A percentile compares a stretch with the other conserved stretches of the same genome.
phyloP scores from a whole-genome alignment of 2,797 vertebrate species.

The Smutsia temminckii region DNA sequence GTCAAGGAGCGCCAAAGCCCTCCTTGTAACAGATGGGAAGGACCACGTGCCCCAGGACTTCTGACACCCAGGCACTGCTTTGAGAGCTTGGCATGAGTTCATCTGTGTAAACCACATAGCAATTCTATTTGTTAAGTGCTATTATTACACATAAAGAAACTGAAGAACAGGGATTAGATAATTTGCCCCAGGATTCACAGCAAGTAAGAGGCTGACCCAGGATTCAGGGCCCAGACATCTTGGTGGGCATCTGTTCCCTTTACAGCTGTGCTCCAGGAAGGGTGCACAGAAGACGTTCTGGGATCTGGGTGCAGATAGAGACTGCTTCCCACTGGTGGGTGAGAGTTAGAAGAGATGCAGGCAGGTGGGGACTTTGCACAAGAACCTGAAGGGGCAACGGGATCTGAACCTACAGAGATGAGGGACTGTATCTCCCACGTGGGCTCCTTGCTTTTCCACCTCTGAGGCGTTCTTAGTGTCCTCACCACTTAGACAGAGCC shows the following conservation, averaged over 20 bases:
- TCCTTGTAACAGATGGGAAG: not conserved
- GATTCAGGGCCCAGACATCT: not conserved
- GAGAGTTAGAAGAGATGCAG: not conserved
- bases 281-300: not conserved
- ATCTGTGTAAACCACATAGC: fast-evolving
- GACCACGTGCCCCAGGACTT: fast-evolving
- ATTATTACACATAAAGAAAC: not conserved
- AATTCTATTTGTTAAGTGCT: not conserved
- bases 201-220: not conserved
- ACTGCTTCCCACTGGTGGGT: not conserved
- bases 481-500: not conserved
- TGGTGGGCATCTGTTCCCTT: not conserved
- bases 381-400: not conserved
- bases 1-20: not conserved
- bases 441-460: not conserved
- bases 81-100: not conserved
- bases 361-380: not conserved
- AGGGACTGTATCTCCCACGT: not conserved
- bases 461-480: not conserved
- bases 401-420: not conserved
- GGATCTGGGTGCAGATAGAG: not conserved
- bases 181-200: not conserved
- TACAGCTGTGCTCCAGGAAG: not conserved
- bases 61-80: fast-evolving
- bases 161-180: not conserved